Evolutionary conservation across 30 jellyfish, hydroid and myxozoan species (phyloP), one percentile per base, ranked within the genome.

Genomic region (Chrysaora quinquecirrha): DNA sequence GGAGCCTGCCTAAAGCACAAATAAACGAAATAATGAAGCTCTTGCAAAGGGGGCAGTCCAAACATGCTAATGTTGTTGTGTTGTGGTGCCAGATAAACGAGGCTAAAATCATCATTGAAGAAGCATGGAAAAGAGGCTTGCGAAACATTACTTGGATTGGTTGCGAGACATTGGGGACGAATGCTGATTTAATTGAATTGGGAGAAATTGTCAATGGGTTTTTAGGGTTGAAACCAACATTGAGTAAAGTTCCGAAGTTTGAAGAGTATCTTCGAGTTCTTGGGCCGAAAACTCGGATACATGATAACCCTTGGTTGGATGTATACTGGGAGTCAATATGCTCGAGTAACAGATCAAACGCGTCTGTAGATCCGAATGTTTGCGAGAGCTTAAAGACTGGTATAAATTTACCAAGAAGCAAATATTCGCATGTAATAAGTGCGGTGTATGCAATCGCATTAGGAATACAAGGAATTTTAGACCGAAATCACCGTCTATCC

Each of bases 141-240:
- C n/a, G 73, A 20, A 83, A 77, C 50, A 48, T 71, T n/a, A 83
- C 90, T 1, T 90, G 97, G 97, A 29, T 90, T 9, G 97, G 97
- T 6, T 84, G 94, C 20, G 97, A 90, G 56, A 83, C 88, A 0
- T 82, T 95, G 76, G 96, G 96, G 19, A 60, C 65, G 58, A 81
- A 82, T 31, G 49, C 32, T 12, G 75, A 84, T 50, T 25, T 84
- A 7, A 35, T 72, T 14, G 83, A 47, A 19, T 75, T 84, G 0
- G 95, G 82, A 16, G 65, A 27, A 18, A 84, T 84, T 9, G 60
- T 84, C 11, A 33, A 75, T 25, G 84, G 91, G 1, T 68, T 80
- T 46, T 34, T 89, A 18, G 87, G 93, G 2, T 64, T 89, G 25
- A 89, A 83, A 46, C 90, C 91, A 2, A 83, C 87, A 19, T 61